A percentile compares a stretch with the other conserved stretches of the same genome.
phyloP scores from a whole-genome alignment of 2,797 vertebrate genomes.

The Alcedo atthis region DNA sequence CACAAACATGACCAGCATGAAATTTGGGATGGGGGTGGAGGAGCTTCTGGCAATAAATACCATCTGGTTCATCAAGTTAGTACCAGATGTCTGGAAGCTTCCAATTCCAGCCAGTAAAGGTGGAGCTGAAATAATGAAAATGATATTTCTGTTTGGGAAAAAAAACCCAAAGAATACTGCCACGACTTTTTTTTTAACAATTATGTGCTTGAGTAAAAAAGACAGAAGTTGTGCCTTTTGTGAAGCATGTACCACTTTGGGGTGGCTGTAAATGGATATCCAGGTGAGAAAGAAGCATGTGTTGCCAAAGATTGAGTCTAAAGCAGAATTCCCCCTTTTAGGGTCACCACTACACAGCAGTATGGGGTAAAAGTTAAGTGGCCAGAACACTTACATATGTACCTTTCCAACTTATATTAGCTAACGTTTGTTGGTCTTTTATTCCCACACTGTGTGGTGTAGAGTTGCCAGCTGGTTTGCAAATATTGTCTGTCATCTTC shows the following conservation, averaged over 20 bases:
- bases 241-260: background rate
- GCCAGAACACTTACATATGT: background rate
- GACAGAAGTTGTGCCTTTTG: background rate
- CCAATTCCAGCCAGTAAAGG: constrained; percentile 26
- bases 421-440: background rate
- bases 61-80: constrained; percentile 45
- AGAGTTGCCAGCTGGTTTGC: background rate
- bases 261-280: background rate
- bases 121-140: constrained; percentile 41
- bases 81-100: constrained; percentile 43
- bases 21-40: constrained; percentile 9
- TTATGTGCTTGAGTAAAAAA: background rate
- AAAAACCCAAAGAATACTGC: background rate
- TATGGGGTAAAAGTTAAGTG: background rate
- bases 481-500: background rate
- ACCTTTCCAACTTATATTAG: background rate
- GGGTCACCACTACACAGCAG: background rate
- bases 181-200: background rate
- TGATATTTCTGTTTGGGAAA: background rate
- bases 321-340: background rate
- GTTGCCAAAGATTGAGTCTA: background rate
- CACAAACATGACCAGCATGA: constrained; percentile 5
- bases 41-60: constrained; percentile 26
- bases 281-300: background rate
- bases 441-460: background rate